A percentile compares a stretch with the other conserved stretches of the same genome.
Evolutionary conservation across 2,888 invertebrate genomes (phyloP).

Genomic region (Strigamia transsilvanica): DNA sequence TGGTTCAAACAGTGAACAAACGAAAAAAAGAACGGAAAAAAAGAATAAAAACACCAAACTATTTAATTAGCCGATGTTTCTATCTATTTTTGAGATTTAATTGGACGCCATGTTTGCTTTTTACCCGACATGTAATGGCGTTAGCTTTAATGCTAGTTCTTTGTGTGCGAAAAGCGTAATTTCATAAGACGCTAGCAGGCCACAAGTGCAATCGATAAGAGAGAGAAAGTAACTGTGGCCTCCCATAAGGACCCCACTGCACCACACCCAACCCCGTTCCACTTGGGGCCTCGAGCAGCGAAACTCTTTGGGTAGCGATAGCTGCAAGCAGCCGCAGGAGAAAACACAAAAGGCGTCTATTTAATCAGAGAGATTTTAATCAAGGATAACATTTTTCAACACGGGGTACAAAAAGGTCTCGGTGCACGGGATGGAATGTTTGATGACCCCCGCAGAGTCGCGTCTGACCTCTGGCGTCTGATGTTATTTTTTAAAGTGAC

Average conservation of each 20-base stretch:
- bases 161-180: conserved; percentile 36
- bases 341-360: conserved; percentile 24
- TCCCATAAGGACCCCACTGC: conserved; percentile 34
- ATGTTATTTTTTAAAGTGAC: neutral
- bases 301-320: conserved; percentile 12
- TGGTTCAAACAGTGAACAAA: too few species aligned
- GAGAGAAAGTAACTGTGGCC: conserved; percentile 39
- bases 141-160: conserved; percentile 28
- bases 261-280: conserved; percentile 34
- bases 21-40: too few species aligned
- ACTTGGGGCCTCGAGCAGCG: conserved; percentile 1
- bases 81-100: neutral
- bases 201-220: conserved; percentile 47
- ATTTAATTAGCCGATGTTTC: neutral
- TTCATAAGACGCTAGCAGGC: conserved; percentile 48
- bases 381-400: conserved; percentile 8
- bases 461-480: neutral
- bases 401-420: conserved; percentile 25
- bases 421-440: neutral
- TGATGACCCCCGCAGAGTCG: neutral
- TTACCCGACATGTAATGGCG: neutral
- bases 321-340: conserved; percentile 4
- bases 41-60: neutral
- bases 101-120: neutral
- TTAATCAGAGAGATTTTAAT: conserved; percentile 48